Base-by-base conservation (phyloP, 64 coral and sea anemone species). In the Porites australiensis region DNA sequence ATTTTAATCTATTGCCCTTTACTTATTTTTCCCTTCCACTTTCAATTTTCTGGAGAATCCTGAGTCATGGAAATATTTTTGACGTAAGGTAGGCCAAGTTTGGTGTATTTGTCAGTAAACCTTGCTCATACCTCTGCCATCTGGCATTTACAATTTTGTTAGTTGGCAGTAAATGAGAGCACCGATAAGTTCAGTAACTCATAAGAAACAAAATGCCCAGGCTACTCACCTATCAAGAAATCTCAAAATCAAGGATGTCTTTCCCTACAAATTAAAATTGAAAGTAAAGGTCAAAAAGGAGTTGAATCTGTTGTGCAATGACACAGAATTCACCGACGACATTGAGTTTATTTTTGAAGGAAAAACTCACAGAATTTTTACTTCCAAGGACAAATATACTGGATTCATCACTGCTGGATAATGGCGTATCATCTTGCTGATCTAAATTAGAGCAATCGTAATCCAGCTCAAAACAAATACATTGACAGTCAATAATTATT, bases 221-320 rank as follows among this genome's bases (percentile, higher is more conserved):
- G 27, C 57, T 22, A 74, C 87, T 58, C 88, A 98, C 97, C 94
- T 93, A 73, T 98, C 97, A 69, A 98, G 83, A 88, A 98, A 98
- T 85, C 97, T 93, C 74, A 98, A 74, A 81, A 96, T 93, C 51
- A 98, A 90, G 27, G 97, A 94, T 5, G 97, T 96, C 83, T 98
- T 98, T 3, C 97, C 97, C 97, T 98, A 53, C 13, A 89, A 87
- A 37, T 37, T 37, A 93, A 13, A 80, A 86, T 74, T 7, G 50
- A 52, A 6, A 66, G 19, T 49, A 15, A 37, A 37, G 27, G 27
- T 87, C 52, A 51, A 10, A 70, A 43, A 47, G 49, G 70, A 45
- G 47, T 57, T 11, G 22, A 60, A 8, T 62, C 22, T 45, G 21
- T 55, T 18, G 4, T 5, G 7, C 13, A 57, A 16, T 37, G 16